A percentile compares a stretch with the other conserved stretches of the same genome.
These are phyloP conservation scores for Osmoderma eremita DNA, from an alignment of 2,888 invertebrate species.

Conservation along the genomic window DNA sequence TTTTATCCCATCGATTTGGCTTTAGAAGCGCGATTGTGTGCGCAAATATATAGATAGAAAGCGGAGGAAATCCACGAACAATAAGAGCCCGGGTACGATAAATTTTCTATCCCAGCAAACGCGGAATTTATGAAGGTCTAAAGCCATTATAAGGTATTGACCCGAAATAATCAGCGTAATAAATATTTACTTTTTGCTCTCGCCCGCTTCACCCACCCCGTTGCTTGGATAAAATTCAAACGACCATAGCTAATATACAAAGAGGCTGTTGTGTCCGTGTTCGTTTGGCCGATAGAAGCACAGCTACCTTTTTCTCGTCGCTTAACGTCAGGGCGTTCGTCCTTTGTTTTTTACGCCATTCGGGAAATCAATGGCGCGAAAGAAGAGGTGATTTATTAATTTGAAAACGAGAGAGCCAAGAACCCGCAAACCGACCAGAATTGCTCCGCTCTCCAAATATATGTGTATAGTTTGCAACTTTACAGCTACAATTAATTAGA, in stretches of 20 bases:
- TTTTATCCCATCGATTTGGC: no score
- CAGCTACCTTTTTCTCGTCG: no score
- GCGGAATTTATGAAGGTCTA: conserved; percentile 36
- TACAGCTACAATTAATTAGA: no score
- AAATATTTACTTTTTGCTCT: conserved; percentile 38
- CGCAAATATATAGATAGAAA: no score
- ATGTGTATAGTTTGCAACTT: no score
- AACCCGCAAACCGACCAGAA: no score
- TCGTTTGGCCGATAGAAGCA: no score
- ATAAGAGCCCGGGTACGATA: conserved; percentile 25
- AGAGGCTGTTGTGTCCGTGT: no score
- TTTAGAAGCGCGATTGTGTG: no score
- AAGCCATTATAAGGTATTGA: conserved; percentile 37
- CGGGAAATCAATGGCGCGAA: conserved; percentile 6
- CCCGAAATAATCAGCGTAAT: conserved; percentile 37
- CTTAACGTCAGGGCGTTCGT: background rate
- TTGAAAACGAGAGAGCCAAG: background rate
- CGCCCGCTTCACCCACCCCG: background rate
- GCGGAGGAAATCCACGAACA: conserved; percentile 23
- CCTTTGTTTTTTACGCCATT: background rate
- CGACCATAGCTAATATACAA: conserved; percentile 32
- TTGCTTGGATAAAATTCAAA: conserved; percentile 25
- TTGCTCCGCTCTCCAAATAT: no score
- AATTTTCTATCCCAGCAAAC: conserved; percentile 34
- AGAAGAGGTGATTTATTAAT: conserved; percentile 1